Evolutionary conservation across 2,797 vertebrate species (phyloP).

Genomic region (Syndactyla subalaris): DNA sequence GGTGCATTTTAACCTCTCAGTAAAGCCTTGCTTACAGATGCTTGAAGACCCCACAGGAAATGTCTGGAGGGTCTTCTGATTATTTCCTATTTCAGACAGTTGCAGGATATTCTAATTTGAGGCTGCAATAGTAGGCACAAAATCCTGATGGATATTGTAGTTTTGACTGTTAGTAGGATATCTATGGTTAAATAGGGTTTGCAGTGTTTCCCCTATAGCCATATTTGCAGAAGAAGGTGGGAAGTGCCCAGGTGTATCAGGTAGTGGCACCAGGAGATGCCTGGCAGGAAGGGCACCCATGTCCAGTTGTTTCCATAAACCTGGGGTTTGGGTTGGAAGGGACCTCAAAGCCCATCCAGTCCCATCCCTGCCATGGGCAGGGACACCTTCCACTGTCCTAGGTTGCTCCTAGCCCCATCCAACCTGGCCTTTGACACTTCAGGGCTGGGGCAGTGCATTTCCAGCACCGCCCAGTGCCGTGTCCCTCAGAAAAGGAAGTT

Average conservation of each 20-base stretch:
- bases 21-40: neutral
- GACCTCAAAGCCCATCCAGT: neutral
- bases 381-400: neutral
- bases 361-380: neutral
- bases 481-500: neutral
- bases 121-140: neutral
- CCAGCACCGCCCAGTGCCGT: neutral
- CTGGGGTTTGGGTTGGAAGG: neutral
- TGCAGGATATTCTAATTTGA: neutral
- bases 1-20: neutral
- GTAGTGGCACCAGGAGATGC: neutral
- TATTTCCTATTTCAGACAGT: neutral
- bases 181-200: neutral
- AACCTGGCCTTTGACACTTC: neutral
- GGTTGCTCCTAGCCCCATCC: neutral
- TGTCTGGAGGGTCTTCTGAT: neutral
- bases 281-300: neutral
- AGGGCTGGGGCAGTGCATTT: neutral
- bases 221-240: neutral
- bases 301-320: neutral
- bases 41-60: neutral
- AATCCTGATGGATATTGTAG: neutral
- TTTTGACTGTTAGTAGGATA: neutral
- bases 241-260: neutral
- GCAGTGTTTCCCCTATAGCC: neutral